A percentile compares a stretch with the other conserved stretches of the same genome.
Evolutionary conservation across 2,113 vertebrate species (phyloP).

Genomic region (Sturnira hondurensis): DNA sequence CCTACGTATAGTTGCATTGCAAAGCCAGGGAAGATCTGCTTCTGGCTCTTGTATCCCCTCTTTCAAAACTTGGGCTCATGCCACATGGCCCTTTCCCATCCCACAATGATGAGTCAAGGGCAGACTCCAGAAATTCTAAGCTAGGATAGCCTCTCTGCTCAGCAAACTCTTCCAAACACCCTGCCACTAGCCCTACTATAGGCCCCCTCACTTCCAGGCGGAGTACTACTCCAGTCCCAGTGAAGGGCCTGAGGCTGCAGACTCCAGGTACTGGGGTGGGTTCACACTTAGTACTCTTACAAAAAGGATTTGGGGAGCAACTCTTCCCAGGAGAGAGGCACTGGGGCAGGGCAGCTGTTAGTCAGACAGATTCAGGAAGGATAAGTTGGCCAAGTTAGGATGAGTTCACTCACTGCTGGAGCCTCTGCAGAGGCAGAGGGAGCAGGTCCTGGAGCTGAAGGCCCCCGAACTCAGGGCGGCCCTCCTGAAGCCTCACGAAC

Average conservation of each 20-base stretch:
- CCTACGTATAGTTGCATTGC: neutral
- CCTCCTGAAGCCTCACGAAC: slow-evolving; percentile 93
- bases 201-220: neutral
- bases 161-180: neutral
- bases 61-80: neutral
- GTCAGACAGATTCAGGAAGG: neutral
- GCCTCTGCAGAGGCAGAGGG: slow-evolving; percentile 86
- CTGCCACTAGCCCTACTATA: neutral
- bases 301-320: neutral
- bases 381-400: neutral
- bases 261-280: neutral
- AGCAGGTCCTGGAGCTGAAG: slow-evolving; percentile 89
- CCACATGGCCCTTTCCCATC: neutral
- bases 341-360: neutral
- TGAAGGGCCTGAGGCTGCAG: neutral
- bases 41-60: neutral
- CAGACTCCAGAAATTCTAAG: neutral
- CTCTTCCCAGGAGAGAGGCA: neutral
- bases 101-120: neutral
- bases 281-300: neutral
- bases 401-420: slow-evolving; percentile 86
- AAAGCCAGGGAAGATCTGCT: neutral
- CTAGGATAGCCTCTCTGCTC: neutral
- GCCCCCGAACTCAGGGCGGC: slow-evolving; percentile 87
- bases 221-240: neutral